Base-by-base conservation (phyloP, 2,113 vertebrate genomes). In the Pungitius pungitius region DNA sequence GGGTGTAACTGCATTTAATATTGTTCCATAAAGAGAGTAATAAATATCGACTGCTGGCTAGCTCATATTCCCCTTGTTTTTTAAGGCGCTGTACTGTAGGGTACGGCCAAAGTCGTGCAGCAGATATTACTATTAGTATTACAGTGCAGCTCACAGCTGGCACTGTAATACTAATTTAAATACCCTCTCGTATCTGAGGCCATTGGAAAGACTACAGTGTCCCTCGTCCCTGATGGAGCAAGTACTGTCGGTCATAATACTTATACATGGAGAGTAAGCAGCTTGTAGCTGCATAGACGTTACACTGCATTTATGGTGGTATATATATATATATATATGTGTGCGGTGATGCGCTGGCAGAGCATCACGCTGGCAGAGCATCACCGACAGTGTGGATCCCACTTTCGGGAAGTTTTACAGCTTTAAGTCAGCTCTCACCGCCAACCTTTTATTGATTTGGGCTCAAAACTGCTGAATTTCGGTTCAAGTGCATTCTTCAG, bases 1-100 rank as follows among this genome's bases (percentile, higher is more conserved):
- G 78, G 75, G 79, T 84, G 84, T 92, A 90, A 91, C 76, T 83
- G 84, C 87, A 90, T 92, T 92, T 92, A 89, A 90, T 92, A 92
- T 89, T 85, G 87, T 90, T 87, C 88, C 84, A 85, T 92, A 90
- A 90, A 91, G 86, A 83, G 70, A 90, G 87, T 91, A 90, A 92
- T 92, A 92, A 91, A 92, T 92, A 92, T 92, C 70, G 91, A 92
- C 90, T 88, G 79, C 84, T 89, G 89, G 86, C 84, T 67, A 82
- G 90, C 88, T 89, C 88, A 90, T 88, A 88, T 90, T 88, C 69
- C 76, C 40, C 82, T 64, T 86, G 79, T 89, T 85, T 85, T 86
- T 83, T 71, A 80, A 87, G 83, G 76, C 75, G 78, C 77, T 82
- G 77, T 22, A 73, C 79, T 81, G 80, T 77, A 72, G 80, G 78